Evolutionary conservation across 2,797 vertebrate species (phyloP).

Genomic region (Phalloptychus januarius): DNA sequence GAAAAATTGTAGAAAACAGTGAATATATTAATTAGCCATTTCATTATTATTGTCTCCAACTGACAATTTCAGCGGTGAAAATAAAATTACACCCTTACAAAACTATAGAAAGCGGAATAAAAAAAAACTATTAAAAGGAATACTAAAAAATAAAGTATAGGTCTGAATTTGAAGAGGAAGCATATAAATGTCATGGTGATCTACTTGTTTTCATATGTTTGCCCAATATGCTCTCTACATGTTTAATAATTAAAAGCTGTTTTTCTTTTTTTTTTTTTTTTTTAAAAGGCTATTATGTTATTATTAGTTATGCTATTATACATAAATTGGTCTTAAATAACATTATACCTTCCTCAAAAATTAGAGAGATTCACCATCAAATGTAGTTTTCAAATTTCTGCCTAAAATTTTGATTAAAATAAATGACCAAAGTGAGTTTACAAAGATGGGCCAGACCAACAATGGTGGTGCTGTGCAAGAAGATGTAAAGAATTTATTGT

Average conservation of each 20-base stretch:
- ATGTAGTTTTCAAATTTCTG: not conserved
- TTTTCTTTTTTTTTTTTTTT: not conserved
- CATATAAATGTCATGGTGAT: not conserved
- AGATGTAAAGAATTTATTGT: not conserved
- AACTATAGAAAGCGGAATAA: not conserved
- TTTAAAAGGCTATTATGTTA: not conserved
- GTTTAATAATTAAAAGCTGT: not conserved
- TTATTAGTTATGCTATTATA: not conserved
- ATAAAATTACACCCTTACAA: not conserved
- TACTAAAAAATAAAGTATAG: not conserved
- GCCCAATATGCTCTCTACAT: not conserved
- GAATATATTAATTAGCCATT: not conserved
- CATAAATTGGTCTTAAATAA: not conserved
- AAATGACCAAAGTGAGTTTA: conserved; percentile 3
- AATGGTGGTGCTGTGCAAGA: not conserved
- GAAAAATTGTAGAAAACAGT: too few species aligned
- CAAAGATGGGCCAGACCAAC: conserved; percentile 7
- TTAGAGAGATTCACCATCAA: too few species aligned
- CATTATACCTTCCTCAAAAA: not conserved
- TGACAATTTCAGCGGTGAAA: not conserved
- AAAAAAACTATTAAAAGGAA: not conserved
- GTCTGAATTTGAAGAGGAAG: not conserved
- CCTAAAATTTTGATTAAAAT: not conserved
- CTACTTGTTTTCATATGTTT: not conserved
- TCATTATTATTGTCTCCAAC: not conserved